phyloP scores from a whole-genome alignment of 2,888 invertebrate species.

The Blastobasis lacticolella region DNA sequence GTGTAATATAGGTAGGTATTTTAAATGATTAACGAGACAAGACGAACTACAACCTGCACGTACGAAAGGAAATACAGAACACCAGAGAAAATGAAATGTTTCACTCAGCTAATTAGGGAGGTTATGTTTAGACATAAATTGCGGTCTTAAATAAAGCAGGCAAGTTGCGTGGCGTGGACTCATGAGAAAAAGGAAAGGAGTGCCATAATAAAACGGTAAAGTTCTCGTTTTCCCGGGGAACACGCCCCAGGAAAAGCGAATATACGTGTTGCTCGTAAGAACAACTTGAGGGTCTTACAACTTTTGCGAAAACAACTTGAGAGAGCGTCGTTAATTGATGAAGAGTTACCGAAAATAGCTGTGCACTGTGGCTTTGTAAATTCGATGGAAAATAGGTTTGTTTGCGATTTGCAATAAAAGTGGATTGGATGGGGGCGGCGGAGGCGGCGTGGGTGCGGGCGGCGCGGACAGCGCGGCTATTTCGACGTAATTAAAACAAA shows the following conservation, averaged over 20 bases:
- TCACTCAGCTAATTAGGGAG: too few relatives aligned
- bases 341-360: conserved; percentile 2
- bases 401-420: conserved; percentile 63
- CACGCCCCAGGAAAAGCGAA: conserved; percentile 2
- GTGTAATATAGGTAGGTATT: too few relatives aligned
- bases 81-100: too few relatives aligned
- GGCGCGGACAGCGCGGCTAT: conserved; percentile 46
- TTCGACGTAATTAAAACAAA: conserved; percentile 72
- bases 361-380: conserved; percentile 4
- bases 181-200: conserved; percentile 4
- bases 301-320: conserved; percentile 6
- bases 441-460: conserved; percentile 19
- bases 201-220: conserved; percentile 3
- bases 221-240: conserved; percentile 1
- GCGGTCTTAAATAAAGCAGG: neutral
- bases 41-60: too few relatives aligned
- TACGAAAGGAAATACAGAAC: too few relatives aligned
- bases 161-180: neutral
- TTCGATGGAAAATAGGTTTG: conserved; percentile 21
- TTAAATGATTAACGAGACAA: too few relatives aligned
- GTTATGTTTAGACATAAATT: too few relatives aligned
- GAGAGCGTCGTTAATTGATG: conserved; percentile 7
- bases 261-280: conserved; percentile 4
- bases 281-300: conserved; percentile 5
- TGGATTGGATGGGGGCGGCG: conserved; percentile 26